Percentiles rank a stretch among this genome's conserved stretches.
Evolutionary conservation across 2,888 invertebrate genomes (phyloP).

Genomic region (Caenorhabditis drosophilae): DNA sequence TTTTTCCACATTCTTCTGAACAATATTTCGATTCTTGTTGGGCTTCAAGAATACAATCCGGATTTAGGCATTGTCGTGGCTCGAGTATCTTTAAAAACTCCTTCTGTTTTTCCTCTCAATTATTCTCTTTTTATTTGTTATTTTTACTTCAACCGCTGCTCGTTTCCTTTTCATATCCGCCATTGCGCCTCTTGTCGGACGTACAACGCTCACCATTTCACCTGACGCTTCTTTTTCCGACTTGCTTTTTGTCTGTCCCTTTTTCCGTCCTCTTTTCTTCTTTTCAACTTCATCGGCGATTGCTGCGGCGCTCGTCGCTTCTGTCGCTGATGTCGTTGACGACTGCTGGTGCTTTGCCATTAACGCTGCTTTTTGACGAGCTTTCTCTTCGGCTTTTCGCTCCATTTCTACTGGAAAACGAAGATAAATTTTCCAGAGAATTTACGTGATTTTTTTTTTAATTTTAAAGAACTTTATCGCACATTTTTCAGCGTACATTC

Average conservation of each 20-base stretch:
- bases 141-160: background rate
- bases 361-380: too few relatives aligned
- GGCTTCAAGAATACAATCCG: conserved; percentile 82
- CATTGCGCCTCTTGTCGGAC: conserved; percentile 17
- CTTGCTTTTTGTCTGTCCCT: conserved; percentile 14
- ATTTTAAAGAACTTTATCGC: background rate
- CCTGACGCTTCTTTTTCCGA: conserved; percentile 4
- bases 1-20: conserved; percentile 39
- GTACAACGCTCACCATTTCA: conserved; percentile 6
- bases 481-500: conserved; percentile 19
- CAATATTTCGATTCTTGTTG: conserved; percentile 69
- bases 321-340: background rate
- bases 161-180: conserved; percentile 16
- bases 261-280: conserved; percentile 45
- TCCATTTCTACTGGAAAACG: conserved; percentile 9
- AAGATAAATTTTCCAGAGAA: background rate
- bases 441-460: background rate
- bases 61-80: conserved; percentile 88
- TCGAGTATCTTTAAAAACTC: conserved; percentile 19
- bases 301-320: too few relatives aligned
- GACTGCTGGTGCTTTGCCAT: too few relatives aligned
- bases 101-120: background rate
- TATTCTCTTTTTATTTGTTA: background rate
- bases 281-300: conserved; percentile 11
- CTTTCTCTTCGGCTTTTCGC: too few relatives aligned